Conservation (phyloP, 2,888 invertebrate species). For the Timema podura region DNA sequence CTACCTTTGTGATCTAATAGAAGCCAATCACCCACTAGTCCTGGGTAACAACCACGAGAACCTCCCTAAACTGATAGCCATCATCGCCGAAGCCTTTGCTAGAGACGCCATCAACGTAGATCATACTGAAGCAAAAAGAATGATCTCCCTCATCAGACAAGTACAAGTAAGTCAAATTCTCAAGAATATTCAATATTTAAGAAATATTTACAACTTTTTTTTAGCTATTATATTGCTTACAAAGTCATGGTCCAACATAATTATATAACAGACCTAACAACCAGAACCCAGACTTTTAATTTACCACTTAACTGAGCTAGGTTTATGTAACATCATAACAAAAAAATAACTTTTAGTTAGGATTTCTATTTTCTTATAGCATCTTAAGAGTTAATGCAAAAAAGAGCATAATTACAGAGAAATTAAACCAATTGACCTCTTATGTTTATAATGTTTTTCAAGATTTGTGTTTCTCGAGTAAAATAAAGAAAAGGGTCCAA, state of each 20-base stretch:
- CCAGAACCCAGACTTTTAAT: too few species aligned
- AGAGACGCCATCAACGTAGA: slow-evolving; percentile 75
- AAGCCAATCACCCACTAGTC: slow-evolving; percentile 82
- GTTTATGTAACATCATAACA: too few species aligned
- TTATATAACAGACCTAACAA: too few species aligned
- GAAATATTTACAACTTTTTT: neutral
- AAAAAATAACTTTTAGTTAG: neutral
- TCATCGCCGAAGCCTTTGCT: slow-evolving; percentile 87
- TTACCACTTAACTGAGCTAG: too few species aligned
- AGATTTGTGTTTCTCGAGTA: too few species aligned
- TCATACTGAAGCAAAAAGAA: slow-evolving; percentile 69
- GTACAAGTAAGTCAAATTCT: slow-evolving; percentile 63
- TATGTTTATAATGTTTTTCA: too few species aligned
- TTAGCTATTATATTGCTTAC: too few species aligned
- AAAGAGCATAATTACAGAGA: too few species aligned
- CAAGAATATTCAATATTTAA: neutral
- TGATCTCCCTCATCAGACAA: slow-evolving; percentile 80
- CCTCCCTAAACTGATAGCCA: slow-evolving; percentile 79
- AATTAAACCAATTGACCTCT: too few species aligned
- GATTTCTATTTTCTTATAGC: neutral
- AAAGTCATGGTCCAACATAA: too few species aligned
- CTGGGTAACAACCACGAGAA: slow-evolving; percentile 84
- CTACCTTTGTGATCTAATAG: slow-evolving; percentile 91
- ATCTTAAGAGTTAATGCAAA: too few species aligned
- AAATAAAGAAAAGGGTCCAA: too few species aligned